Percentiles rank a stretch among this genome's conserved stretches.
Evolutionary conservation across 2,797 vertebrate genomes (phyloP).

Genomic region (Tokudaia tokunoshimensis): DNA sequence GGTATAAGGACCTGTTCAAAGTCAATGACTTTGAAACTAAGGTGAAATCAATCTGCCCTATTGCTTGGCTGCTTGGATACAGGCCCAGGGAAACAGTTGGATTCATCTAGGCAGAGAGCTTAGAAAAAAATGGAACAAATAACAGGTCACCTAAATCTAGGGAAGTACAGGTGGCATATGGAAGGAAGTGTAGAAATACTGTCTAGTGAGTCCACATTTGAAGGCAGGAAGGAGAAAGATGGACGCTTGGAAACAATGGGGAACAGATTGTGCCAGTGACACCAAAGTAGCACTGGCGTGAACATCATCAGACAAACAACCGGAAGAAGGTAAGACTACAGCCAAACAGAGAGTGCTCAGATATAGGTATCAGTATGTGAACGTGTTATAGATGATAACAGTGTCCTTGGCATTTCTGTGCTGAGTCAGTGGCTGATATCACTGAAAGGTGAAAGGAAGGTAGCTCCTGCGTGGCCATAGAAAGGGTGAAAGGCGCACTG

Average conservation of each 20-base stretch:
- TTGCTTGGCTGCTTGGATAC: background rate
- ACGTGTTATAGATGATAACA: background rate
- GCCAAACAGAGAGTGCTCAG: background rate
- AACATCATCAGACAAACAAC: background rate
- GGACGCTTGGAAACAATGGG: background rate
- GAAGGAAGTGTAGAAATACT: background rate
- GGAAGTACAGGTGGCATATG: background rate
- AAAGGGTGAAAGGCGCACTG: background rate
- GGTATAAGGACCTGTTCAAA: background rate
- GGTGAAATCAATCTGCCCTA: constrained; percentile 1
- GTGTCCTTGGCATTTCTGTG: background rate
- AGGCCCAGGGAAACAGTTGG: background rate
- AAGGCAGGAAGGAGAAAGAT: background rate
- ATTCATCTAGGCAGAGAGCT: background rate
- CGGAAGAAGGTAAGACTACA: background rate
- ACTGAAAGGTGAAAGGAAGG: background rate
- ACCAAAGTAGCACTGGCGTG: background rate
- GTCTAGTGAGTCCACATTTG: background rate
- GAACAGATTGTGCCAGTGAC: background rate
- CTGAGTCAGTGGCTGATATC: background rate
- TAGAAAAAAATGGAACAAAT: background rate
- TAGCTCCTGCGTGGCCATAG: background rate
- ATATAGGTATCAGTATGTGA: background rate
- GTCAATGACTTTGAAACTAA: background rate
- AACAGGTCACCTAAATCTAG: background rate